These are phyloP conservation scores for Malurus splendens DNA, from an alignment of 2,797 vertebrate genomes.

Conservation along the genomic window DNA sequence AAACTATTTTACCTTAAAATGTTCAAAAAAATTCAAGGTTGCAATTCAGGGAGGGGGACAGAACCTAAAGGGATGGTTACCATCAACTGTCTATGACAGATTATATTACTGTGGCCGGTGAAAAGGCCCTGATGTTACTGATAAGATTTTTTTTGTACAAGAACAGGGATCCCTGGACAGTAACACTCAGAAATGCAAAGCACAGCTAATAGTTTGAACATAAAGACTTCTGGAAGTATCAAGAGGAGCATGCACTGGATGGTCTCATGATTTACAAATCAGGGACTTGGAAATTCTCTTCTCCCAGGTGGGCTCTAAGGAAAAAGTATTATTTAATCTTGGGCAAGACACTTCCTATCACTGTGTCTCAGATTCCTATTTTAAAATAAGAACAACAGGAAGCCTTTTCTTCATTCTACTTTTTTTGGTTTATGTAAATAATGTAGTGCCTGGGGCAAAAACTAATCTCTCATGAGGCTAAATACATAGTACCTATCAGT, in stretches of 20 bases:
- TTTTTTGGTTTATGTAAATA: slow-evolving; percentile 18
- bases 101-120: background rate
- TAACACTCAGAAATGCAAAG: background rate
- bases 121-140: background rate
- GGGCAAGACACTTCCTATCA: background rate
- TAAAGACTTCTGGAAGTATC: background rate
- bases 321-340: background rate
- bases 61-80: background rate
- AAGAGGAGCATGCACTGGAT: background rate
- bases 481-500: background rate
- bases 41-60: background rate
- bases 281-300: background rate
- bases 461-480: background rate
- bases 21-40: background rate
- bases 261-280: background rate
- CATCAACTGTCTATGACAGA: background rate
- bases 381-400: background rate
- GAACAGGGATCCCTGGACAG: background rate
- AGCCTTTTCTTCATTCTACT: background rate
- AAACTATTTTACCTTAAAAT: background rate
- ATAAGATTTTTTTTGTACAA: background rate
- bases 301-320: background rate
- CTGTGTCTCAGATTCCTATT: background rate
- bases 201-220: background rate
- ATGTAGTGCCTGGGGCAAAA: background rate